Evolutionary conservation across 1,140 invertebrate species (phyloP).

Genomic region (Lucilia cuprina): DNA sequence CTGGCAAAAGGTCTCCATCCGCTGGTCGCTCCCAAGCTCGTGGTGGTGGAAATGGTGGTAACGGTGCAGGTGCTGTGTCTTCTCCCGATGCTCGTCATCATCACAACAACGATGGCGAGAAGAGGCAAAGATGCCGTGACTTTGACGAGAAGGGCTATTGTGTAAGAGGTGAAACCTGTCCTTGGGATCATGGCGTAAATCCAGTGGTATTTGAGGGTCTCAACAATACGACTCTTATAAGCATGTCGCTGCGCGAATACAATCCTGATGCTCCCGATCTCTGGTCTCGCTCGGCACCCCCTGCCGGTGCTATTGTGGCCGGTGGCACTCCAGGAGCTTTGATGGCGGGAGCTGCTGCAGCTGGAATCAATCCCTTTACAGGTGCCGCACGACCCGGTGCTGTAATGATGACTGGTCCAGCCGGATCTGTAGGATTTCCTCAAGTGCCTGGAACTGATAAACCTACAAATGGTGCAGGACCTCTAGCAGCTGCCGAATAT

Average conservation of each 20-base stretch:
- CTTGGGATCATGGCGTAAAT: slow-evolving; percentile 93
- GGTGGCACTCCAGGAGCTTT: neutral
- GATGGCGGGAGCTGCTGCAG: slow-evolving; percentile 38
- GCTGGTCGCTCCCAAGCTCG: neutral
- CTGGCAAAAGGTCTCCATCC: slow-evolving; percentile 36
- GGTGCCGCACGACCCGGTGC: slow-evolving; percentile 52
- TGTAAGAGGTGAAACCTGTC: slow-evolving; percentile 93
- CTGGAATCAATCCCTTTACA: slow-evolving; percentile 55
- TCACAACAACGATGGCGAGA: slow-evolving; percentile 22
- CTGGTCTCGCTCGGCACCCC: slow-evolving; percentile 63
- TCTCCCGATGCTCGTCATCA: slow-evolving; percentile 43
- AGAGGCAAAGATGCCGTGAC: slow-evolving; percentile 58
- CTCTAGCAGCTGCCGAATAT: slow-evolving; percentile 45
- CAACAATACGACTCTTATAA: slow-evolving; percentile 64
- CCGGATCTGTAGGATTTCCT: slow-evolving; percentile 27
- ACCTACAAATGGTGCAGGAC: slow-evolving; percentile 10
- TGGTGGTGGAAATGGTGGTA: neutral
- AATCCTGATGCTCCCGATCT: slow-evolving; percentile 89
- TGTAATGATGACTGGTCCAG: slow-evolving; percentile 47
- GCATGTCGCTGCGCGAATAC: slow-evolving; percentile 72
- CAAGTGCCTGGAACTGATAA: slow-evolving; percentile 42
- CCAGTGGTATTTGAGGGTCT: slow-evolving; percentile 92
- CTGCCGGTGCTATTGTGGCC: slow-evolving; percentile 59
- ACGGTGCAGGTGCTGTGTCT: neutral
- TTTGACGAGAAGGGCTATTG: slow-evolving; percentile 88